Base-by-base conservation (phyloP, 2,113 vertebrate genomes). In the Piprites chloris region DNA sequence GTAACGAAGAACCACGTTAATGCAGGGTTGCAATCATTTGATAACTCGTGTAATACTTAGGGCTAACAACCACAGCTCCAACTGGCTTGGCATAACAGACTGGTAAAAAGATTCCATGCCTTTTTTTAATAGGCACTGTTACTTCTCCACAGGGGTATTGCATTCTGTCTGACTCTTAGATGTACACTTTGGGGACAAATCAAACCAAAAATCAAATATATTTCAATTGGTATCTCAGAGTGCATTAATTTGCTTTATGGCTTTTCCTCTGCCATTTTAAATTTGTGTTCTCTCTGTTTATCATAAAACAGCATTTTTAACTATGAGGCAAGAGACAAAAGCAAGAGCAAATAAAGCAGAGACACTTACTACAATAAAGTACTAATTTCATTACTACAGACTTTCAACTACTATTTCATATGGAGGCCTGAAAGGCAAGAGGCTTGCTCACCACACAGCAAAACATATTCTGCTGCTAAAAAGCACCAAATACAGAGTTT, bases 121-220 rank as follows among this genome's bases (percentile, higher is more conserved):
- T 89, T 56, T 59, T 69, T 85, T 71, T 47, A 89, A 66, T 1
- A 66, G 79, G 20, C 55, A 65, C 32, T 5, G 4, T 39, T 87
- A 46, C 27, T 85, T 87, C 87, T 92, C 87, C 5, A 4, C 6
- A 67, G 52, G 28, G 35, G 8, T 37, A 78, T 50, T 73, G 47
- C 66, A 50, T 92, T 96, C 86, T 95, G 80, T 71, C 49, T 44
- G 68, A 49, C 56, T 91, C 78, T 92, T 12, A 81, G 73, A 95
- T 35, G 17, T 18, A 73, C 23, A 55, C 7, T 96, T 72, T 41
- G 17, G 83, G 86, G 86, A 88, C 44, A 81, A 79, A 92, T 28
- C 82, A 95, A 92, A 87, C 6, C 16, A 82, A 93, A 94, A 85
- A 91, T 80, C 77, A 91, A 94, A 94, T 37, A 14, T 5, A 58